Base-by-base conservation (phyloP, 2,797 vertebrate genomes). In the Xyrichtys novacula region DNA sequence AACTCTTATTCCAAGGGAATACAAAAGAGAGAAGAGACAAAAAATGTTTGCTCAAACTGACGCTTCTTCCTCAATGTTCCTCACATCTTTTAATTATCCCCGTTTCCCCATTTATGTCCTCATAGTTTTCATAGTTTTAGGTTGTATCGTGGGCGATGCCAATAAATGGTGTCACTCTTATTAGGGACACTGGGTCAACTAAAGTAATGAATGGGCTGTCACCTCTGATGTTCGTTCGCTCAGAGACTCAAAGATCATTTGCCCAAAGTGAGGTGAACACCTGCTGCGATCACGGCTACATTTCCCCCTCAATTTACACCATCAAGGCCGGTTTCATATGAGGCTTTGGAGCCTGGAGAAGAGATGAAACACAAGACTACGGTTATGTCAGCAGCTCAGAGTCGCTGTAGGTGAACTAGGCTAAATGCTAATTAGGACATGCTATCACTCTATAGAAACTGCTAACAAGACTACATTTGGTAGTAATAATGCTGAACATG, bases 1-100 rank as follows among this genome's bases (percentile, higher is more conserved):
- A 93, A 87, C 85, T 88, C 83, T 90, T 89, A 88, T 88, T 88
- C 79, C 85, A 81, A 78, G 76, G 80, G 77, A 88, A 80, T 70
- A 93, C 85, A 91, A 92, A 91, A 78, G 85, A 79, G 67, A 85
- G 71, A 59, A 66, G 65, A 66, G 63, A 39, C 25, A 47, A 72
- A 81, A 84, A 89, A 78, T 29, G 76, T 49, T 67, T 57, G 77
- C 56, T 74, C 32, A 46, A 85, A 81, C 67, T 17, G 36, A 53
- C 67, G 65, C 68, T 83, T 83, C 69, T 74, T 80, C 74, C 48
- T 65, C 67, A 78, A 56, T 25, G 39, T 63, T 69, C 65, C 67
- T 82, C 69, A 71, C 76, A 81, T 63, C 54, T 84, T 81, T 86
- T 75, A 84, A 85, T 89, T 82, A 88, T 86, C 76, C 63, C 56